Percentiles rank a stretch among this genome's conserved stretches.
Conservation (phyloP, 23 tunicate species). For the Trididemnum clinides region DNA sequence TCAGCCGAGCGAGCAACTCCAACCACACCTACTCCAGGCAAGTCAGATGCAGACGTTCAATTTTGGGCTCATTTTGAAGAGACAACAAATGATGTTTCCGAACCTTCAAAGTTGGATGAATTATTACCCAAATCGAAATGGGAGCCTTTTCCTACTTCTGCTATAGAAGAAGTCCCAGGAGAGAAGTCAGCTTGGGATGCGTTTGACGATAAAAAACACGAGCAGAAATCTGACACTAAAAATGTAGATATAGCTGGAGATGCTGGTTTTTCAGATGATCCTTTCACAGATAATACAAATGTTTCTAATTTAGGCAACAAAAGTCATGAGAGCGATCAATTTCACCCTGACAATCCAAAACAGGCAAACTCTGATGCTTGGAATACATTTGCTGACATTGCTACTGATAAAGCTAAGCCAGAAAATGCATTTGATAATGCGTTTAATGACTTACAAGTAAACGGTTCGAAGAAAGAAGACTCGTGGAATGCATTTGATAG, state of each 20-base stretch:
- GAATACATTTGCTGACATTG: too few species aligned
- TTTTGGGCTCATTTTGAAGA: constrained; percentile 20
- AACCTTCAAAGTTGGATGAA: neutral
- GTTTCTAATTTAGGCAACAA: too few species aligned
- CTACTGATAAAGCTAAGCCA: too few species aligned
- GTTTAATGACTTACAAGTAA: too few species aligned
- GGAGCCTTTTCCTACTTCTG: neutral
- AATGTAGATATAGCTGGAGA: neutral
- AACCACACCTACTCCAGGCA: neutral
- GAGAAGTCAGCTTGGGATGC: constrained; percentile 2
- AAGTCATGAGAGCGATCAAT: too few species aligned
- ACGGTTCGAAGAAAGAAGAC: too few species aligned
- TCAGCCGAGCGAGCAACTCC: neutral
- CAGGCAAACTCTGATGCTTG: too few species aligned
- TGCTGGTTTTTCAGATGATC: neutral
- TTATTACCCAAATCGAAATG: neutral
- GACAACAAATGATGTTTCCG: neutral
- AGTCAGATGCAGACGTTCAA: neutral
- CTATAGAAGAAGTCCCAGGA: neutral
- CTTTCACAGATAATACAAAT: neutral
- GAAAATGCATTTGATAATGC: too few species aligned
- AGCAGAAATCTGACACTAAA: neutral
- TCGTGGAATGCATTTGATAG: too few species aligned
- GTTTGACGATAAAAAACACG: neutral
- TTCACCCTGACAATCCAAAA: too few species aligned